Conservation (phyloP, 2,113 vertebrate species). For the Neolamprologus ventralis region DNA sequence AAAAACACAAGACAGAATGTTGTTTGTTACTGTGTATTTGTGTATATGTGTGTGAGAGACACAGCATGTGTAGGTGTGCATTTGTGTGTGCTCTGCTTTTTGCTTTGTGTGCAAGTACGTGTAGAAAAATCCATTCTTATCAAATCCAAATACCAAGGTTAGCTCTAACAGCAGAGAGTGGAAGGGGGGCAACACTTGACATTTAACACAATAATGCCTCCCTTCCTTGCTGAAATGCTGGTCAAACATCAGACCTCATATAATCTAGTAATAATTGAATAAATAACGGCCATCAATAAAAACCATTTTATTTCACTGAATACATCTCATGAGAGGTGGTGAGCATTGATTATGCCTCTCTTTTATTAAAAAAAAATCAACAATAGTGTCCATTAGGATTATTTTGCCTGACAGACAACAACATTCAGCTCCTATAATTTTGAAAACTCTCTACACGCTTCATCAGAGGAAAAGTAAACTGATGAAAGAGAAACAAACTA, state of each 20-base stretch:
- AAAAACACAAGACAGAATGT: not conserved
- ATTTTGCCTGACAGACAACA: not conserved
- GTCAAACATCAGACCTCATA: not conserved
- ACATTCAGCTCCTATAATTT: not conserved
- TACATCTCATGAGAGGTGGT: not conserved
- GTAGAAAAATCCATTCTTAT: slow-evolving; percentile 36
- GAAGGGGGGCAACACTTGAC: slow-evolving; percentile 40
- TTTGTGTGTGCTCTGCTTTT: not conserved
- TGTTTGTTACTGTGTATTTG: not conserved
- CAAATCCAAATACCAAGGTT: slow-evolving; percentile 44
- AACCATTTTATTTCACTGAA: not conserved
- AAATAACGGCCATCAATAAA: slow-evolving; percentile 24
- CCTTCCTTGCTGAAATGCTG: not conserved
- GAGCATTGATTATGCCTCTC: not conserved
- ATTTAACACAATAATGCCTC: slow-evolving; percentile 42
- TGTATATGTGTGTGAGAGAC: not conserved
- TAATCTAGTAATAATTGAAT: slow-evolving; percentile 33
- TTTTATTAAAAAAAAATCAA: not conserved
- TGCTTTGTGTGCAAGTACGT: not conserved
- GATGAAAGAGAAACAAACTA: not conserved
- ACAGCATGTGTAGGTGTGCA: not conserved
- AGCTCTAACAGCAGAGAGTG: slow-evolving; percentile 14
- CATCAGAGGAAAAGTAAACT: not conserved
- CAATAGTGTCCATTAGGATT: not conserved
- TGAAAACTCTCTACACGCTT: not conserved